Conservation (phyloP, 23 tunicate genomes). For the Halocynthia aurantium region DNA sequence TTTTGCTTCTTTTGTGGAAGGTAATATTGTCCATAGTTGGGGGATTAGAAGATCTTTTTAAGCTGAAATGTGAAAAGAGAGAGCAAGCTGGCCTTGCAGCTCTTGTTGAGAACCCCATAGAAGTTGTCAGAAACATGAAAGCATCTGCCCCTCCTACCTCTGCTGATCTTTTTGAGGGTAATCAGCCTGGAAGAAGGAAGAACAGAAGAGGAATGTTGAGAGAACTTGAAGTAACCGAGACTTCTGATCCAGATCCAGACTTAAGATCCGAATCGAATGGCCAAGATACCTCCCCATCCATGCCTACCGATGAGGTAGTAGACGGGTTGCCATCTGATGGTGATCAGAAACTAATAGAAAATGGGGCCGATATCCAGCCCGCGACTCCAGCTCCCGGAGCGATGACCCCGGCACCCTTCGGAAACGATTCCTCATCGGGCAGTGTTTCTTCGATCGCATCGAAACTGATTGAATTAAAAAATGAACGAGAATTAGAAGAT, state of each 20-base stretch:
- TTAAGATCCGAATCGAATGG: background rate
- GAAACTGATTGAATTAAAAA: slow-evolving; percentile 50
- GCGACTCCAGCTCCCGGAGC: slow-evolving; percentile 20
- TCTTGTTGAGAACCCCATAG: slow-evolving; percentile 58
- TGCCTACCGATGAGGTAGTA: background rate
- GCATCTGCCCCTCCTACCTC: slow-evolving; percentile 91
- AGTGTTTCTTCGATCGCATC: slow-evolving; percentile 66
- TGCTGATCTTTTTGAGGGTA: slow-evolving; percentile 58
- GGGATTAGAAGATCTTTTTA: slow-evolving; percentile 37
- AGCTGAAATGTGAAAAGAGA: slow-evolving; percentile 37
- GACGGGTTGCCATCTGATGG: background rate
- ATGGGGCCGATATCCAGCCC: slow-evolving; percentile 19
- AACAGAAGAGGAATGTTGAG: slow-evolving; percentile 14
- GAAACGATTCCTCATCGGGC: background rate
- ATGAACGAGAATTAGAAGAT: slow-evolving; percentile 35
- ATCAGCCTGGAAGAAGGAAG: slow-evolving; percentile 54
- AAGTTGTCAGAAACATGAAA: slow-evolving; percentile 62
- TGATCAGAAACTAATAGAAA: slow-evolving; percentile 1
- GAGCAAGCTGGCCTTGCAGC: slow-evolving; percentile 38
- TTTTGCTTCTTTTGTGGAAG: slow-evolving; percentile 79
- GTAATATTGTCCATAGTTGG: slow-evolving; percentile 68
- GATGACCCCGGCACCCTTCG: slow-evolving; percentile 18
- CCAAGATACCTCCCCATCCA: background rate
- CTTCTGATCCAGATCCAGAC: background rate
- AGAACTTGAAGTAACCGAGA: slow-evolving; percentile 4